Evolutionary conservation across 2,797 vertebrate genomes (phyloP).

Genomic region (Microctenopoma stevenorrisi): DNA sequence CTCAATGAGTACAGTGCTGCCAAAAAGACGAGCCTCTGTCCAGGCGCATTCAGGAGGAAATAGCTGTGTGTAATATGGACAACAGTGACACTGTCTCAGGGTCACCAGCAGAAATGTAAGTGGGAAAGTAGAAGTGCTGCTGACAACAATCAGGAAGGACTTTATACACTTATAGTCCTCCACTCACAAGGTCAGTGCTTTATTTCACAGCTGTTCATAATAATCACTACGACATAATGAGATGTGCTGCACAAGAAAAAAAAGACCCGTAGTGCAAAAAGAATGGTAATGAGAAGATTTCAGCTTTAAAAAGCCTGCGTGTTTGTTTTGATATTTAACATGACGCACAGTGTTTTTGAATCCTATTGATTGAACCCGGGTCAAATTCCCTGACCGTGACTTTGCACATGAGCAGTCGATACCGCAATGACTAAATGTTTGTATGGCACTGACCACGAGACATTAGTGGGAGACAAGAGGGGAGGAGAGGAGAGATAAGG

Average conservation of each 20-base stretch:
- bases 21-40: slow-evolving; percentile 40
- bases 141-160: too few species aligned
- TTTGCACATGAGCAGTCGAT: slow-evolving; percentile 38
- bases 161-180: slow-evolving; percentile 38
- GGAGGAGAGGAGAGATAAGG: slow-evolving; percentile 33
- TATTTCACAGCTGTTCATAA: slow-evolving; percentile 39
- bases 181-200: slow-evolving; percentile 45
- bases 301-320: slow-evolving; percentile 9
- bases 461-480: slow-evolving; percentile 16
- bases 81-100: slow-evolving; percentile 19
- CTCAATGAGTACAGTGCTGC: slow-evolving; percentile 58
- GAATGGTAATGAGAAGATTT: slow-evolving; percentile 11
- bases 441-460: slow-evolving; percentile 24
- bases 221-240: slow-evolving; percentile 43
- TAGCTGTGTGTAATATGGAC: slow-evolving; percentile 39
- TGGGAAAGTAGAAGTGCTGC: slow-evolving; percentile 4
- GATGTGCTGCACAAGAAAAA: neutral
- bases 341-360: slow-evolving; percentile 26
- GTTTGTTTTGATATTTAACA: slow-evolving; percentile 50
- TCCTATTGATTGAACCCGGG: slow-evolving; percentile 54
- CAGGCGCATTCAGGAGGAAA: slow-evolving; percentile 52
- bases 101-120: slow-evolving; percentile 26
- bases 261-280: slow-evolving; percentile 17
- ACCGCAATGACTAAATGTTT: slow-evolving; percentile 37
- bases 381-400: slow-evolving; percentile 40